Evolutionary conservation across 1,140 invertebrate genomes (phyloP).

Genomic region (Lasioglossum albipes): DNA sequence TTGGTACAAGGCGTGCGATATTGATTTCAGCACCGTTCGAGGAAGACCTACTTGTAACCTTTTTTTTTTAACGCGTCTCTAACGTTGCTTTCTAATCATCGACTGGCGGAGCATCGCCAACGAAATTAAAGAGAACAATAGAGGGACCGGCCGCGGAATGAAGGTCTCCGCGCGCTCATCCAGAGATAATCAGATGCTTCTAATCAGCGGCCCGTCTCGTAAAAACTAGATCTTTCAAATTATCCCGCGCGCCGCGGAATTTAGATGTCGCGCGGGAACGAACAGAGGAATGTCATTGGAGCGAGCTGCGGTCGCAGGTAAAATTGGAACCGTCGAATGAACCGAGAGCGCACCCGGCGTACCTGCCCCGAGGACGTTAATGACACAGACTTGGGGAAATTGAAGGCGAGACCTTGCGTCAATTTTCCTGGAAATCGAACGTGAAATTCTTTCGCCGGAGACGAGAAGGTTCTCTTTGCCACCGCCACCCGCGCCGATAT

Average conservation of each 20-base stretch:
- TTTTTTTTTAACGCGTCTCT: background rate
- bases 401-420: constrained; percentile 8
- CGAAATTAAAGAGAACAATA: constrained; percentile 18
- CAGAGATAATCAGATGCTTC: constrained; percentile 23
- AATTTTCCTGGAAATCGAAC: constrained; percentile 18
- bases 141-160: background rate
- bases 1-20: too few relatives aligned
- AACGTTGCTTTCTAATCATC: background rate
- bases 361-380: constrained; percentile 11
- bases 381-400: constrained; percentile 22
- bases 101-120: background rate
- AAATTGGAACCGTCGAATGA: constrained; percentile 12
- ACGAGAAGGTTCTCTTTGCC: background rate
- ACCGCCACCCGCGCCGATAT: too few relatives aligned
- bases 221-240: constrained; percentile 30
- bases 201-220: constrained; percentile 16
- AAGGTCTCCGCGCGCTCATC: background rate
- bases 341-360: too few relatives aligned
- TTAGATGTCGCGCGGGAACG: constrained; percentile 13
- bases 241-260: constrained; percentile 10
- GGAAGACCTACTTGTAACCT: too few relatives aligned
- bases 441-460: too few relatives aligned
- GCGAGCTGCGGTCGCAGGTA: constrained; percentile 2
- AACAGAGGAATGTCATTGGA: constrained; percentile 6
- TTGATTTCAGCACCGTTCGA: too few relatives aligned